Conservation (phyloP, 2,888 invertebrate genomes). For the Leptopilina drosophilae region DNA sequence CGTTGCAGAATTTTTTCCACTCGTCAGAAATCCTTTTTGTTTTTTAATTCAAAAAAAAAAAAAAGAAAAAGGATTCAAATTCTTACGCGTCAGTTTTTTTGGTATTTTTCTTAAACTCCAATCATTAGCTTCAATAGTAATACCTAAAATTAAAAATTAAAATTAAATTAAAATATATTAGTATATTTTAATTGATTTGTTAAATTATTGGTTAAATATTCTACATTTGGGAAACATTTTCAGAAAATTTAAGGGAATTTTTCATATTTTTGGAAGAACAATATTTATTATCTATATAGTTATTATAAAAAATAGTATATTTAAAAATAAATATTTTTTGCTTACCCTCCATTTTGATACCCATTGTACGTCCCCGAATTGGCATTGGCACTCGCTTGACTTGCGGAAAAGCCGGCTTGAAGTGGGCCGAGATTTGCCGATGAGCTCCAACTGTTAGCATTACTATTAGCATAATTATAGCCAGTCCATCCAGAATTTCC, state of each 20-base stretch:
- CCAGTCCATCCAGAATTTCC: slow-evolving; percentile 35
- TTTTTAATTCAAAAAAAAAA: neutral
- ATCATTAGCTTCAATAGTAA: neutral
- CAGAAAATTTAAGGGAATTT: too few species aligned
- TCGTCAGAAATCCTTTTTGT: neutral
- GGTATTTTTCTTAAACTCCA: neutral
- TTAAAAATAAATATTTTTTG: neutral
- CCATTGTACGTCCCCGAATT: slow-evolving; percentile 12
- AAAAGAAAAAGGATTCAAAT: neutral
- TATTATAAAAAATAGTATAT: too few species aligned
- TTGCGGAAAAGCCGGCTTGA: slow-evolving; percentile 29
- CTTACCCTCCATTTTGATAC: slow-evolving; percentile 10
- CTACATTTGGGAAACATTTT: too few species aligned
- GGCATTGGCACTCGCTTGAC: slow-evolving; percentile 44
- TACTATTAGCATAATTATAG: slow-evolving; percentile 46
- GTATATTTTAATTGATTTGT: too few species aligned
- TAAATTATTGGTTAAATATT: too few species aligned
- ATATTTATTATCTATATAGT: too few species aligned
- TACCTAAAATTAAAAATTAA: slow-evolving; percentile 13
- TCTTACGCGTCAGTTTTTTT: neutral
- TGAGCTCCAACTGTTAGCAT: slow-evolving; percentile 49
- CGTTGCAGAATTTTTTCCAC: neutral
- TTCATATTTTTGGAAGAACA: too few species aligned
- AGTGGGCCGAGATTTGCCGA: slow-evolving; percentile 44
- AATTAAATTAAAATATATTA: neutral